phyloP scores from a whole-genome alignment of 2,797 vertebrate species.

The Alfaro cultratus region DNA sequence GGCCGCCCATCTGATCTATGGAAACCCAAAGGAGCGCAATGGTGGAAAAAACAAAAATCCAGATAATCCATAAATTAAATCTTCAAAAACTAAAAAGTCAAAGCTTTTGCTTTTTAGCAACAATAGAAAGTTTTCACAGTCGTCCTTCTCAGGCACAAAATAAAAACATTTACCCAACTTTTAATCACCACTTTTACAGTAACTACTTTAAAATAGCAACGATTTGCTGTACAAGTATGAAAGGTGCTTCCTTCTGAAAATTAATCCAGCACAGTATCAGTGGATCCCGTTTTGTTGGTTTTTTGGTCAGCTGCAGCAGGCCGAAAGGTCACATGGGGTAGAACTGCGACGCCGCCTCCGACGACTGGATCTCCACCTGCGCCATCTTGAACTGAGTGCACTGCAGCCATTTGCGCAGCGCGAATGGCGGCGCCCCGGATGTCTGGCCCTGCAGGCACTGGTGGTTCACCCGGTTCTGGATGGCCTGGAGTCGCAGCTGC shows the following conservation, averaged over 20 bases:
- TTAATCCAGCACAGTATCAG: conserved; percentile 44
- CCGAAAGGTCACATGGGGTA: conserved; percentile 91
- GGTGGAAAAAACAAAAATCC: no score
- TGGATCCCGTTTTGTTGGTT: conserved; percentile 24
- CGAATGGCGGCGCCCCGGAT: conserved; percentile 84
- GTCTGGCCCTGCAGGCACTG: conserved; percentile 90
- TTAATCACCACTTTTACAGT: conserved; percentile 37
- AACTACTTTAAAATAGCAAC: conserved; percentile 66
- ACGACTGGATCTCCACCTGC: conserved; percentile 99
- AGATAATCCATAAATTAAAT: no score
- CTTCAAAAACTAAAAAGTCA: no score
- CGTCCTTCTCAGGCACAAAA: conserved; percentile 48
- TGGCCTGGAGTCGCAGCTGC: conserved; percentile 96
- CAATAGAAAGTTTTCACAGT: conserved; percentile 51
- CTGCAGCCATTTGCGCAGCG: conserved; percentile 96
- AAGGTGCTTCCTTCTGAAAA: conserved; percentile 53
- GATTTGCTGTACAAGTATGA: conserved; percentile 62
- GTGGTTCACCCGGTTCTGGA: conserved; percentile 97
- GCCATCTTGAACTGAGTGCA: conserved; percentile 99
- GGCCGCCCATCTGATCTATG: no score
- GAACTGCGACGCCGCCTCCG: conserved; percentile 97
- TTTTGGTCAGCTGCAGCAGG: conserved; percentile 38
- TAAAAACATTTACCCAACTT: conserved; percentile 32
- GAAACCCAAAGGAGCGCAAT: no score
- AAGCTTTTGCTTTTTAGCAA: conserved; percentile 52